Base-by-base conservation (phyloP, 2,113 vertebrate species). In the Eurypyga helias region DNA sequence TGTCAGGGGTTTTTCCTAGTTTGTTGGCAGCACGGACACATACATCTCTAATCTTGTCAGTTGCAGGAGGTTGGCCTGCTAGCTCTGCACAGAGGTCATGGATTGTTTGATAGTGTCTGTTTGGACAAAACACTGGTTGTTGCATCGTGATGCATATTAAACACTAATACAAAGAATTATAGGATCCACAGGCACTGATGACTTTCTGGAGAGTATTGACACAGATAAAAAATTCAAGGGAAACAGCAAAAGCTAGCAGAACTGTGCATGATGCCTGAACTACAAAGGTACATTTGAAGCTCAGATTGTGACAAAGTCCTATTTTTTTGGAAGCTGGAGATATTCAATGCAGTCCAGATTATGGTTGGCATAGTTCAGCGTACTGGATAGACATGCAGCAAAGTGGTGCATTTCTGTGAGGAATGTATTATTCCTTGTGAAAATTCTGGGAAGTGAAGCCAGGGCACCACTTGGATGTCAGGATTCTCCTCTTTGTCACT, bases 121-220 rank as follows among this genome's bases (percentile, higher is more conserved):
- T 64, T 89, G 41, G 29, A 75, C 55, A 87, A 91, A 93, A 41
- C 5, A 8, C 9, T 41, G 3, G 51, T 58, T 75, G 17, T 41
- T 52, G 9, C 34, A 72, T 33, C 12, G 38, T 1, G 1, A 11
- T 2, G 0, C 31, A 4, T 13, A 57, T 20, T 3, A 2, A 67
- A 64, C 33, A 17, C 4, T 60, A 55, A 78, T 31, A 13, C 16
- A 57, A 83, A 71, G 26, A 87, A 55, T 41, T 77, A n/a, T 2
- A 72, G 19, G 12, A 72, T 72, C 60, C 34, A 15, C 3, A 1
- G 34, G 13, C 28, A 60, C 29, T 43, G 51, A 31, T 24, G 11
- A 54, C 28, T 64, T 73, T 70, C 52, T 69, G 34, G 11, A 61
- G 16, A 65, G 12, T 36, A 57, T 17, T 49, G 49, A 69, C 71